Base-by-base conservation (phyloP, 1,140 invertebrate species). In the Glossosoma conforme region DNA sequence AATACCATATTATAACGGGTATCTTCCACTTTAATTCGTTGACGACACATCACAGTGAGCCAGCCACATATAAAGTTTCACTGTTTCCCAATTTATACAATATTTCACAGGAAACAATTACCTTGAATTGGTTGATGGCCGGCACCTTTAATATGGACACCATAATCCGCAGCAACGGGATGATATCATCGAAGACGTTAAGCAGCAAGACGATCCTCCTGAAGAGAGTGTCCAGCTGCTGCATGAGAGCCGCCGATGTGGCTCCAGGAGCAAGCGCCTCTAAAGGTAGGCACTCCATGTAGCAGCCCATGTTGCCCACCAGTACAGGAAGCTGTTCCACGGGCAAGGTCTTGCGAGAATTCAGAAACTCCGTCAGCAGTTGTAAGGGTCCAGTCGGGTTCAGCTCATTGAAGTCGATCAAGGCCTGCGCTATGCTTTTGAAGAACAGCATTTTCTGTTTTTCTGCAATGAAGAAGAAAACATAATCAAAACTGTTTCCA, bases 381-480 rank as follows among this genome's bases (percentile, higher is more conserved):
- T 96, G 92, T 40, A 98, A 75, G 10, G 95, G 93, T 24, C 93
- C 91, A 46, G 95, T 87, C 4, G 93, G 92, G 69, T 93, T 97
- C 30, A 99, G 67, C 67, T 99, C 97, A 64, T 88, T 89, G 72
- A 99, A 99, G 72, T 99, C 96, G n/a, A 89, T 79, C 52, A 99
- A 74, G 0, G 94, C 89, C 62, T 88, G 83, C 2, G 92, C 87
- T 54, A 99, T 87, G 56, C 91, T 96, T 65, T 89, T 91, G 76
- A 97, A 97, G 66, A 98, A 96, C 60, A 84, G 81, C 60, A 79
- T 76, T 44, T 85, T 77, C 14, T 81, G 78, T 24, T 76, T 75
- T 61, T 89, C 85, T 81, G 68, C 21, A 71, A 69, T 64, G 48
- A 37, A 37, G 8, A 37, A 5, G 5, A n/a, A n/a, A n/a, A n/a